A percentile compares a stretch with the other conserved stretches of the same genome.
Conservation (phyloP, 2,113 vertebrate species). For the Psephotus haematonotus region DNA sequence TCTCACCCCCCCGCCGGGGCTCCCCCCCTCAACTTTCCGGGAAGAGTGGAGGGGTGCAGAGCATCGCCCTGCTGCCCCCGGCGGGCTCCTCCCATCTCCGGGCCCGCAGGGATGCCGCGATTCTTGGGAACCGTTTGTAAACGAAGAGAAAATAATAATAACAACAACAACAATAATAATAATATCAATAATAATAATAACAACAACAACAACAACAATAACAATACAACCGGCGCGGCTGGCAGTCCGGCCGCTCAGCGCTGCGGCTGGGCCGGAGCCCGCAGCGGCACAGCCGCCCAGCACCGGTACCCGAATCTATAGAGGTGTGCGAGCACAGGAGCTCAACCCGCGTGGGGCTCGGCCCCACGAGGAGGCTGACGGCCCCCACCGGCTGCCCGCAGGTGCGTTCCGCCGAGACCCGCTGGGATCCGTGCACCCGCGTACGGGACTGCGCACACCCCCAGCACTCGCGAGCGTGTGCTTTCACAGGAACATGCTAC, state of each 20-base stretch:
- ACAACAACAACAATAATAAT: neutral
- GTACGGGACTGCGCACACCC: fast-evolving
- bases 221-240: neutral
- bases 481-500: neutral
- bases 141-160: neutral
- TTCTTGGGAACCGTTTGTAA: neutral
- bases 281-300: neutral
- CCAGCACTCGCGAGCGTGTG: neutral
- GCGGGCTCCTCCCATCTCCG: neutral
- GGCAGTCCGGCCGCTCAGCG: neutral
- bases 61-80: neutral
- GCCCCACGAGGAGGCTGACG: neutral
- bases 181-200: neutral
- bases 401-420: neutral
- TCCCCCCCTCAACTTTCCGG: neutral
- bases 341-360: neutral
- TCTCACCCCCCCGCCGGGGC: too few species aligned
- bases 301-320: neutral
- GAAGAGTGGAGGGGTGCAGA: neutral
- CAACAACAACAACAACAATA: fast-evolving
- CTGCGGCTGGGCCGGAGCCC: too few species aligned
- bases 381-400: neutral
- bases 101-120: neutral
- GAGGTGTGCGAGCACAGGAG: fast-evolving
- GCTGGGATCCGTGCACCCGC: neutral